A percentile compares a stretch with the other conserved stretches of the same genome.
Evolutionary conservation across 2,888 invertebrate species (phyloP).

Genomic region (Apomyelois bistriatella): DNA sequence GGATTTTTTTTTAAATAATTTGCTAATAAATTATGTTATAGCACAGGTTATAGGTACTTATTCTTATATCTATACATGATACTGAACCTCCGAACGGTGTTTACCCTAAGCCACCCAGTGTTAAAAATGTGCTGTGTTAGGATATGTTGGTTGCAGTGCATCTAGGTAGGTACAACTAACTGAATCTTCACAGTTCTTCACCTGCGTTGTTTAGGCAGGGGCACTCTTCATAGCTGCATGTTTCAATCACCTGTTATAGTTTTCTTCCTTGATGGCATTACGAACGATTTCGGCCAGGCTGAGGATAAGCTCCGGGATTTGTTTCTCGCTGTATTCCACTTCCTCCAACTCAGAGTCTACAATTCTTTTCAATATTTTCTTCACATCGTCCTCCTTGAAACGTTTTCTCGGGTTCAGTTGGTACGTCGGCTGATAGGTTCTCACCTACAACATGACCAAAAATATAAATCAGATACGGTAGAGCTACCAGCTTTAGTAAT

Average conservation of each 20-base stretch:
- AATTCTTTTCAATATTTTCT: constrained; percentile 79
- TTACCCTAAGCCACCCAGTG: no score
- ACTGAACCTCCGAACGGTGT: no score
- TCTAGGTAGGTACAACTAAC: no score
- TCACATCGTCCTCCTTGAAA: constrained; percentile 81
- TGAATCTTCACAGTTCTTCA: no score
- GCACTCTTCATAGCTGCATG: neutral
- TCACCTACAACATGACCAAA: constrained; percentile 36
- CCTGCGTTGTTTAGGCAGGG: no score
- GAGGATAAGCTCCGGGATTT: constrained; percentile 77
- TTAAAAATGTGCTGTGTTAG: no score
- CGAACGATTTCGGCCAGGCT: constrained; percentile 81
- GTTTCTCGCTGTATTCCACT: constrained; percentile 81
- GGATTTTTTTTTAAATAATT: no score
- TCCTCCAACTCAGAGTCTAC: constrained; percentile 81
- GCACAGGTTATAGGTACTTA: no score
- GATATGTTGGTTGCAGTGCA: no score
- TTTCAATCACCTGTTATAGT: constrained; percentile 81
- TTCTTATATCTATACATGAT: no score
- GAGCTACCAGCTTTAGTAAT: no score
- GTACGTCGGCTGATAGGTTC: constrained; percentile 82
- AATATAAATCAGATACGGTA: neutral
- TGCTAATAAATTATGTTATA: no score
- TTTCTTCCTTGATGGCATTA: constrained; percentile 81
- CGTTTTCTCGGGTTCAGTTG: constrained; percentile 82